These are phyloP conservation scores for Heloderma charlesbogerti DNA, from an alignment of 2,113 vertebrate species.

Conservation along the genomic window DNA sequence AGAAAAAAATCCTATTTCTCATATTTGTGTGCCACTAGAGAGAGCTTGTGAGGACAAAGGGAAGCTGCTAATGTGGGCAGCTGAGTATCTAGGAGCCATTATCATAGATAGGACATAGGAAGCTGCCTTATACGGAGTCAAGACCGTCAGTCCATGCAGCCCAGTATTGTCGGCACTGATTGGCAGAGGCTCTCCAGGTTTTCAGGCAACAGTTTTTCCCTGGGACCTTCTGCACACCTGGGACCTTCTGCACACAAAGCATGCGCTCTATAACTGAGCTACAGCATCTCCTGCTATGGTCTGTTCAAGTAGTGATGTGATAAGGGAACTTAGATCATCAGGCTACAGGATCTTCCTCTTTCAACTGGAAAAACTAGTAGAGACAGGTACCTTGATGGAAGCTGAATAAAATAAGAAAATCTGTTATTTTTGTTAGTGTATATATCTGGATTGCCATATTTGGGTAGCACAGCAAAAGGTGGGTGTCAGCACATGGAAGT, in stretches of 20 bases:
- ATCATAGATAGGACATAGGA: too few species aligned
- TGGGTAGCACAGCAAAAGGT: neutral
- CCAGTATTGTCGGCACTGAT: neutral
- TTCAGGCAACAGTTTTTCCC: too few species aligned
- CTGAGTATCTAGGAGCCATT: too few species aligned
- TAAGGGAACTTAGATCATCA: neutral
- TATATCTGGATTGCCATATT: neutral
- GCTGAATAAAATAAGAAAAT: neutral
- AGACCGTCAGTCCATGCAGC: too few species aligned
- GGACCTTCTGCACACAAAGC: too few species aligned
- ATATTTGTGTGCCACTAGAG: neutral
- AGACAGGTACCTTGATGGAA: neutral
- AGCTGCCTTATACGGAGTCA: too few species aligned
- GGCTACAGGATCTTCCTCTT: neutral
- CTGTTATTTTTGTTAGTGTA: neutral
- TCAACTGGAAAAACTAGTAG: neutral
- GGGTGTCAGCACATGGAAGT: too few species aligned
- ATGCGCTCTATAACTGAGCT: too few species aligned
- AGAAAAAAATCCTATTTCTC: neutral
- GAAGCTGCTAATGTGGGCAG: neutral
- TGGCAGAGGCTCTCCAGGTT: neutral
- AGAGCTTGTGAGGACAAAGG: neutral
- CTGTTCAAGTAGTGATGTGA: neutral
- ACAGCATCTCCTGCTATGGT: too few species aligned
- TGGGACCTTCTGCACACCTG: too few species aligned